Evolutionary conservation across 92 coral and sea anemone genomes (phyloP), one percentile per base, ranked within the genome.

Genomic region (Paragorgia papillata): DNA sequence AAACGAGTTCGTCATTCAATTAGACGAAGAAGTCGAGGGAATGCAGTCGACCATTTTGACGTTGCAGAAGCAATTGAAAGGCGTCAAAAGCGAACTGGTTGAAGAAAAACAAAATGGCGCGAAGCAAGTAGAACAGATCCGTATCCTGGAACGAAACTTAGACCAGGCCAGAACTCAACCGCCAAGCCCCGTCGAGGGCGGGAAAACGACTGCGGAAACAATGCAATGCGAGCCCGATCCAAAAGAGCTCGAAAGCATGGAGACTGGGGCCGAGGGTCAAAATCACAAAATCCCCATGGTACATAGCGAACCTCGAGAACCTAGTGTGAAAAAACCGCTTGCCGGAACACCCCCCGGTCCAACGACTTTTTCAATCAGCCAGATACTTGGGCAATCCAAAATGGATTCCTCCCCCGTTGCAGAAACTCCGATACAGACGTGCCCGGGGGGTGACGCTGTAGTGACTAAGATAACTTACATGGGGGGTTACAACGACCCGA

Each of bases 41-140:
- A 95, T 95, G 99, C 97, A 95, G 85, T 95, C 99, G 22, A 95
- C 99, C 39, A 95, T 95, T 57, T 81, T 95, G 88, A 84, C 99
- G 24, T 88, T 95, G 66, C 97, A 95, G 73, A 96, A 95, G 49
- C 99, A 95, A 80, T 83, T 91, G 35, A 95, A 83, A 84, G 89
- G 91, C 46, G 82, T 86, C 75, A 91, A 91, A 66, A 92, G 82
- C 73, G 89, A 85, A 76, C 83, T 91, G 50, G 64, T 71, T 9
- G 78, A 71, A 31, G 78, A 71, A 33, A 71, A 55, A 32, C 63
- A 71, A 22, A 53, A 54, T 19, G 41, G 64, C 27, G 78, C 53
- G 37, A 71, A 71, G 31, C 78, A 55, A 18, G 51, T 71, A 3
- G 78, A 71, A 54, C 64, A 71, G 51, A 71, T 71, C 20, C 78